Base-by-base conservation (phyloP, 2,797 vertebrate species). In the Mareca penelope region DNA sequence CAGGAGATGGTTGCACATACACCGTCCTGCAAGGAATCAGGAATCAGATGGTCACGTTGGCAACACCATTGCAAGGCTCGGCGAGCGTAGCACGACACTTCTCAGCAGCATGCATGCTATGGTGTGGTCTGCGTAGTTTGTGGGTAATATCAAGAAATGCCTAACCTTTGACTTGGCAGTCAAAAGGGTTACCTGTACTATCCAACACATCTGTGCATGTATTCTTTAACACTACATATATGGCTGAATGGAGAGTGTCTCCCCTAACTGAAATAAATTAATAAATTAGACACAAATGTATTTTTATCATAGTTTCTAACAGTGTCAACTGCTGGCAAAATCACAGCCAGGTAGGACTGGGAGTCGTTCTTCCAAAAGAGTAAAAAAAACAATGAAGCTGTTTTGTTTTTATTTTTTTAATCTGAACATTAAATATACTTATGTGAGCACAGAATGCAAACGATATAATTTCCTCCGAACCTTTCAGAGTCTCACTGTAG, bases 11-110 rank as follows among this genome's bases (percentile, higher is more conserved):
- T 3, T 69, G 72, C 50, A 59, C 22, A 6, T 2, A 52, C 64
- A 40, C 11, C 4, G 0, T 16, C 3, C 1, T 8, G 0, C 1
- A 12, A 37, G n/a, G 24, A 63, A 6, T 3, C 48, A 37, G n/a
- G 24, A 63, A 6, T 3, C 48, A 46, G 21, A 44, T 3, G 39
- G 52, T 10, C 6, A 6, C 2, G 3, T 0, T 68, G 61, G 61
- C 42, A 46, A 18, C 1, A 10, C 26, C n/a, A 4, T 5, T n/a
- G 11, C 4, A 24, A 26, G 39, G 63, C 24, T 16, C 16, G 52
- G n/a, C 0, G 71, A 86, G 79, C 0, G 0, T 53, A 64, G 88
- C 16, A 5, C 0, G 0, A n/a, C 24, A 37, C 4, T 91, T 79
- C 57, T 67, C 56, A 46, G 46, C 57, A 75, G 80, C 33, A 79